These are phyloP conservation scores for Eospalax fontanierii DNA, from an alignment of 2,797 vertebrate species.

Conservation along the genomic window DNA sequence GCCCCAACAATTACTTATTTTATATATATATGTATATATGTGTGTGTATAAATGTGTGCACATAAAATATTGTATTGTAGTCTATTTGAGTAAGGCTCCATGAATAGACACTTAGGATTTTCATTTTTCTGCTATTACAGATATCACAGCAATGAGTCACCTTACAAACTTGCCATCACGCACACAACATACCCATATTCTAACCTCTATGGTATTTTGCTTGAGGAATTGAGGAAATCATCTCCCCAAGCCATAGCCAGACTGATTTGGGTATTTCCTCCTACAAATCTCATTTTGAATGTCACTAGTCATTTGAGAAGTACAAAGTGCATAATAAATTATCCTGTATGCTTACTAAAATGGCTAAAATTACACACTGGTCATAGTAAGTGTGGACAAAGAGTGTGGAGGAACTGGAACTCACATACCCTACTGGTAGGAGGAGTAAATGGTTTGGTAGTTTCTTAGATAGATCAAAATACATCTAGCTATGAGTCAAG, in stretches of 20 bases:
- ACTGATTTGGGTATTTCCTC: neutral
- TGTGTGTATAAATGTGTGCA: neutral
- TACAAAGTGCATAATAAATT: neutral
- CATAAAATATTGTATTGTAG: neutral
- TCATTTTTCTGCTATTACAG: neutral
- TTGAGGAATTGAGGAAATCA: constrained; percentile 58
- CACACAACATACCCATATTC: neutral
- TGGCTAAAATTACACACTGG: neutral
- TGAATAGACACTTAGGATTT: neutral
- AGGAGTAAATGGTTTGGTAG: neutral
- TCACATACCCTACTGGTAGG: neutral
- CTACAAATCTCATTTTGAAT: constrained; percentile 36
- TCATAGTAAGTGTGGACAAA: neutral
- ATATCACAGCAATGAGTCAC: neutral
- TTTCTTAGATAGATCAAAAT: constrained; percentile 41
- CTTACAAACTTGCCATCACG: neutral
- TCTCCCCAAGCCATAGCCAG: neutral
- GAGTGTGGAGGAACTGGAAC: neutral
- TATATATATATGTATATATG: neutral
- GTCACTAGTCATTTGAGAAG: neutral
- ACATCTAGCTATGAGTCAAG: neutral
- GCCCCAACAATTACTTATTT: too few relatives aligned
- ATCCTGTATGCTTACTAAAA: neutral
- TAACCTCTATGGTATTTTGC: constrained; percentile 15
- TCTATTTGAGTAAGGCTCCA: neutral